Evolutionary conservation across 2,797 vertebrate species (phyloP).

Genomic region (Falco peregrinus): DNA sequence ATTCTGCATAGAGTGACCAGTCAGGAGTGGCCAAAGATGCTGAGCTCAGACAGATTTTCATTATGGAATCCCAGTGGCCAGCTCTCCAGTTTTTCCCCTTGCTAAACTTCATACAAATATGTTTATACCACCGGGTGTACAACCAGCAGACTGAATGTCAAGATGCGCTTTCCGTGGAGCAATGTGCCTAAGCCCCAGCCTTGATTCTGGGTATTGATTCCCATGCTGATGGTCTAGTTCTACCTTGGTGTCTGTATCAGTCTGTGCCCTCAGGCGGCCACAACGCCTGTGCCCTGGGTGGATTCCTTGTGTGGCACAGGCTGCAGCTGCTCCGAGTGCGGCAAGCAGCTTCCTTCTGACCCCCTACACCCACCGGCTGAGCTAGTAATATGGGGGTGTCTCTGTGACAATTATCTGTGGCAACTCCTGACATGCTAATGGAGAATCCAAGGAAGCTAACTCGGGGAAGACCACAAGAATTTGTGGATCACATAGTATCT

Average conservation of each 20-base stretch:
- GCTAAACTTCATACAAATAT: not conserved
- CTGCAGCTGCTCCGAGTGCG: not conserved
- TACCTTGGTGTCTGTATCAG: not conserved
- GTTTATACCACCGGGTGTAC: too few relatives aligned
- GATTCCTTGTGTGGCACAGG: not conserved
- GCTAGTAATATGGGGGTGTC: not conserved
- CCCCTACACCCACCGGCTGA: not conserved
- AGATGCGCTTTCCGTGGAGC: not conserved
- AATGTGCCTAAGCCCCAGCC: not conserved
- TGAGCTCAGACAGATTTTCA: not conserved
- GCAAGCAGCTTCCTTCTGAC: not conserved
- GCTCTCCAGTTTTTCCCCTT: not conserved
- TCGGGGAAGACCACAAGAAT: not conserved
- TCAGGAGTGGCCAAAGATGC: not conserved
- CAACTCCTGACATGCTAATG: not conserved
- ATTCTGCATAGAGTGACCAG: not conserved
- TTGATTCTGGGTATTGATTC: not conserved
- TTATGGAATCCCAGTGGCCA: not conserved
- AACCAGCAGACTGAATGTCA: not conserved
- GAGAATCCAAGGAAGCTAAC: not conserved
- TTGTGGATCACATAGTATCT: not conserved
- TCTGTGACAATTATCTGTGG: not conserved
- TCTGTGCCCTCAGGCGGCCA: not conserved
- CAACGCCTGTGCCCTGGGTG: accelerated
- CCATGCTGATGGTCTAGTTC: not conserved